Evolutionary conservation across 1,140 invertebrate species (phyloP).

Genomic region (Chironomus striatipennis): DNA sequence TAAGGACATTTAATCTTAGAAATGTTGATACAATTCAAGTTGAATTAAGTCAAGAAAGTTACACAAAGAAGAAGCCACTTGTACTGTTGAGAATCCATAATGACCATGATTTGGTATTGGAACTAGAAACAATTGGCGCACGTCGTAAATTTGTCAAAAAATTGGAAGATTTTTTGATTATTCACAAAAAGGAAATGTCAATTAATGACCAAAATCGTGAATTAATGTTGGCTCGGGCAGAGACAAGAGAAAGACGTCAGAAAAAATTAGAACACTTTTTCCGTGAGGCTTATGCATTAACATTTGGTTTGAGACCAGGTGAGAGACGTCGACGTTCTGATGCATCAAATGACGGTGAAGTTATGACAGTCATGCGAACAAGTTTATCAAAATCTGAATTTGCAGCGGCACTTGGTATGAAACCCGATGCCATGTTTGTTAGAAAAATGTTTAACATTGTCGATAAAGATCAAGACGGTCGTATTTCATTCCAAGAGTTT

Average conservation of each 20-base stretch:
- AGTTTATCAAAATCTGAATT: slow-evolving; percentile 92
- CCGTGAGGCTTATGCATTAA: slow-evolving; percentile 92
- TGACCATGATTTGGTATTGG: slow-evolving; percentile 94
- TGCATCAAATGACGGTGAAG: slow-evolving; percentile 71
- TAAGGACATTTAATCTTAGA: slow-evolving; percentile 70
- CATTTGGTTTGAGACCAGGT: slow-evolving; percentile 73
- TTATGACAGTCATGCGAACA: slow-evolving; percentile 86
- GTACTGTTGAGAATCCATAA: slow-evolving; percentile 77
- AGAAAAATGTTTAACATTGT: slow-evolving; percentile 99
- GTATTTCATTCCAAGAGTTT: slow-evolving; percentile 98
- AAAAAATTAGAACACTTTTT: slow-evolving; percentile 96
- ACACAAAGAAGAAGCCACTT: slow-evolving; percentile 71
- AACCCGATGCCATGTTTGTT: slow-evolving; percentile 91
- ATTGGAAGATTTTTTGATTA: slow-evolving; percentile 72
- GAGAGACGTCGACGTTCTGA: slow-evolving; percentile 60
- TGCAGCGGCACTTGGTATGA: slow-evolving; percentile 94
- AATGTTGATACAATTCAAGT: slow-evolving; percentile 67
- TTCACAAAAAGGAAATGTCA: slow-evolving; percentile 64
- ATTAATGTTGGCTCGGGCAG: slow-evolving; percentile 84
- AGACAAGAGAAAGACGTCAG: slow-evolving; percentile 91
- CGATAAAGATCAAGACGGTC: slow-evolving; percentile 89
- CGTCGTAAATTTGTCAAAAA: slow-evolving; percentile 86
- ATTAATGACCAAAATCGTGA: slow-evolving; percentile 53
- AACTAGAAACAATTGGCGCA: slow-evolving; percentile 73
- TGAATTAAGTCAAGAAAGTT: slow-evolving; percentile 69